phyloP scores from a whole-genome alignment of 2,113 vertebrate genomes.

The Hiodon tergisus region DNA sequence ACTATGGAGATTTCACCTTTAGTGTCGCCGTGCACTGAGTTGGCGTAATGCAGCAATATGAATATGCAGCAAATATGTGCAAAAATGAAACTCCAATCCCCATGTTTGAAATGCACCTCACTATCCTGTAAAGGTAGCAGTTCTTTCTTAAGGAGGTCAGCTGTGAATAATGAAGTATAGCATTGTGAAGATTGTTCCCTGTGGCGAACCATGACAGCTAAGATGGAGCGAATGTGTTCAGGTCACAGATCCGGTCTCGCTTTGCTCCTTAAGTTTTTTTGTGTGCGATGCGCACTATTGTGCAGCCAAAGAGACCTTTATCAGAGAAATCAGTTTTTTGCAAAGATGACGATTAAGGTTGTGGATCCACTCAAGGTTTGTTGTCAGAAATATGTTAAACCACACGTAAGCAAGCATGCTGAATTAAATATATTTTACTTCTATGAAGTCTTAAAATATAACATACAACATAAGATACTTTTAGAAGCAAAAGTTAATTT shows the following conservation, averaged over 20 bases:
- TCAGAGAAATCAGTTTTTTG: background rate
- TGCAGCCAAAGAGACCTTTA: background rate
- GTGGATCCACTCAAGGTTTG: background rate
- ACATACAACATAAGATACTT: no score
- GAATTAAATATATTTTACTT: no score
- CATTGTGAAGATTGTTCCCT: background rate
- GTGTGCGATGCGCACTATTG: background rate
- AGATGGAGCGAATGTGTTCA: background rate
- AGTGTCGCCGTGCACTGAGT: no score
- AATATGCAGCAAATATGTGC: background rate
- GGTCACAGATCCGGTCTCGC: background rate
- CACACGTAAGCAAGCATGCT: no score
- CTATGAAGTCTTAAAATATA: no score
- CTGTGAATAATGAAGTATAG: slow-evolving; percentile 3
- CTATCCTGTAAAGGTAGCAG: background rate
- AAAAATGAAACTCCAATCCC: background rate
- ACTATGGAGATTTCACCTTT: no score
- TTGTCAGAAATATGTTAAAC: no score
- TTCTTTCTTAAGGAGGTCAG: slow-evolving; percentile 5
- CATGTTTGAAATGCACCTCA: background rate
- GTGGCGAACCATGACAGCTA: background rate
- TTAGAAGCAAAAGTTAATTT: no score
- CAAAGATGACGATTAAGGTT: background rate
- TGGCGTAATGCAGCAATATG: no score
- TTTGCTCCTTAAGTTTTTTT: background rate